Evolutionary conservation across 2,888 invertebrate genomes (phyloP).

Genomic region (Gymnosoma rotundatum): DNA sequence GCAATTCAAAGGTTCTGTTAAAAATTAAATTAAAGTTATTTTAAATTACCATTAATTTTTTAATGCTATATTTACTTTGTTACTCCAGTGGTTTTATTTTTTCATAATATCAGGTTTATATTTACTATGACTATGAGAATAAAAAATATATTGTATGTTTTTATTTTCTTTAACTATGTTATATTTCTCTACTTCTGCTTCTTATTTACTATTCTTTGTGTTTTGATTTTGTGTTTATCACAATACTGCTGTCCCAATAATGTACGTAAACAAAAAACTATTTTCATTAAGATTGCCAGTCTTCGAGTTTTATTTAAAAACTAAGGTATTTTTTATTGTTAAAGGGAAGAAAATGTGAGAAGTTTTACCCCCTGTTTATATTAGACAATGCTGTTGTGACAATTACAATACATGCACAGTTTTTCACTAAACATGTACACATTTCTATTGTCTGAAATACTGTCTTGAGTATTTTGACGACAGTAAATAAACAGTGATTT

Average conservation of each 20-base stretch:
- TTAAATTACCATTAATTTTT: background rate
- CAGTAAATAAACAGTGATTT: no score
- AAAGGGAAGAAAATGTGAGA: no score
- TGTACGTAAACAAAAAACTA: constrained; percentile 58
- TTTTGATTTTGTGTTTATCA: constrained; percentile 32
- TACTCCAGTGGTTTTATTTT: constrained; percentile 31
- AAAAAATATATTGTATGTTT: background rate
- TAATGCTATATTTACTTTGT: constrained; percentile 34
- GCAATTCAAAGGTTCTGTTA: constrained; percentile 31
- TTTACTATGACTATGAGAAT: background rate
- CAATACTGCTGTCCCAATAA: constrained; percentile 31
- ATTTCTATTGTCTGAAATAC: no score
- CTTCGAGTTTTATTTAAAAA: background rate
- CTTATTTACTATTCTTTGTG: constrained; percentile 18
- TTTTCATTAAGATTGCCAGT: background rate
- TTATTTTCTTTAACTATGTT: constrained; percentile 9
- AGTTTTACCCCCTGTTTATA: no score
- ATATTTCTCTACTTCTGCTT: constrained; percentile 39
- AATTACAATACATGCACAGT: no score
- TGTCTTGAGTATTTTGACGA: no score
- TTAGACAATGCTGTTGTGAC: no score
- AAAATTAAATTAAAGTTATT: background rate
- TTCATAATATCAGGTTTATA: background rate
- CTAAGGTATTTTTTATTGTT: background rate
- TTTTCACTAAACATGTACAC: no score